Evolutionary conservation across 2,888 invertebrate genomes (phyloP), one percentile per base, ranked within the genome.

Genomic region (Calliopum simillimum): DNA sequence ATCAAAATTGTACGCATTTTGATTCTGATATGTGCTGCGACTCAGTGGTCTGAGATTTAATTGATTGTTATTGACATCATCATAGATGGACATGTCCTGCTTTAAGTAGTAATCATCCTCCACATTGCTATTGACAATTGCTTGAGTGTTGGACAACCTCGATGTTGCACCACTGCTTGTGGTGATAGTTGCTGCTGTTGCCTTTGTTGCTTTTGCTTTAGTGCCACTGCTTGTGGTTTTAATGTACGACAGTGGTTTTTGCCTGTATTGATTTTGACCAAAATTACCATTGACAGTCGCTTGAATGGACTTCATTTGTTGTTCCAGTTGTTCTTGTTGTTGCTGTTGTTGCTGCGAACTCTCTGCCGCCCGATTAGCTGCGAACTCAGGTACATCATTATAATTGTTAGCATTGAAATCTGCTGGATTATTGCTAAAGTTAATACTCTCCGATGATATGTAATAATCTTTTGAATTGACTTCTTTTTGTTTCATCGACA

Each of bases 21-120:
- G 75, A 68, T 65, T 71, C 69, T 84, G 84, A 83, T 84, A 84
- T 84, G 83, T 83, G 75, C 76, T 78, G 67, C 79, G 78, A 74
- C 74, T 79, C 71, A 80, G 78, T 73, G 79, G 81, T 74, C 82
- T 81, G 78, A 85, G 78, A 77, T 85, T 86, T 77, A 85, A 81
- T 79, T 84, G 85, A 82, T 86, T 86, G 75, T 85, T 82, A 75
- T 81, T 85, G 75, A 85, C 85, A 78, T 85, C 86, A 77, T 85
- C 85, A 71, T 85, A 86, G 63, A 83, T 80, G 70, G 86, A 85
- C 82, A 84, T 84, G 77, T 85, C 86, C 72, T 82, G 79, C 75
- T 84, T 83, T 23, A 82, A 79, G 74, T 84, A 84, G 73, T 84
- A 83, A 73, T 81, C 81, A 59, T 81, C 78, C 68, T 74, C 76